Conservation (phyloP, 2,797 vertebrate species). For the Somateria mollissima region DNA sequence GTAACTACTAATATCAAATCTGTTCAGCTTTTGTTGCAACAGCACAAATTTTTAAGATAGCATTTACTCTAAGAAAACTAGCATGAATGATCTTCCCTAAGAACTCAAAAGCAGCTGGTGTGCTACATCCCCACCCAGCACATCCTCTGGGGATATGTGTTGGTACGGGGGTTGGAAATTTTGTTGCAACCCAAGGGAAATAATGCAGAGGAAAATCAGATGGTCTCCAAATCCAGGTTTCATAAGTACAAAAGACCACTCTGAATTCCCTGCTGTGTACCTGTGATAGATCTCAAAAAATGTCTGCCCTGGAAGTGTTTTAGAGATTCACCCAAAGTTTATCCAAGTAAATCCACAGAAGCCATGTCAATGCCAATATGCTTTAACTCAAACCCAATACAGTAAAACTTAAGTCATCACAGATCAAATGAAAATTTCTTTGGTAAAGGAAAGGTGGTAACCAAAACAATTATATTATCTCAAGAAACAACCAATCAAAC, state of each 20-base stretch:
- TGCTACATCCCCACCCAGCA: neutral
- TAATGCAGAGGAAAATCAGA: neutral
- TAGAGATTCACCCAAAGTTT: neutral
- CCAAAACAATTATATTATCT: neutral
- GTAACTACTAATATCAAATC: neutral
- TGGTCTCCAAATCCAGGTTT: neutral
- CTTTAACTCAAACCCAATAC: neutral
- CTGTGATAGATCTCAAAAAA: neutral
- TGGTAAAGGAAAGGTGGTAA: neutral
- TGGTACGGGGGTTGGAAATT: neutral
- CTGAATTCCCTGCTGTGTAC: neutral
- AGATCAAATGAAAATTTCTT: neutral
- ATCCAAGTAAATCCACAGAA: neutral
- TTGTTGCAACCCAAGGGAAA: neutral
- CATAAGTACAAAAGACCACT: neutral
- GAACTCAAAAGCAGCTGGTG: neutral
- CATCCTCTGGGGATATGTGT: neutral
- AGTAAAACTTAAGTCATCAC: neutral
- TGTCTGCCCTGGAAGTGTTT: neutral
- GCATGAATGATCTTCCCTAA: neutral
- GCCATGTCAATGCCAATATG: neutral
- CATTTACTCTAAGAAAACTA: constrained; percentile 6
- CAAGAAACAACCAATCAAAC: neutral
- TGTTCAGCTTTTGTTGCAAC: neutral
- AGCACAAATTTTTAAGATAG: neutral